Evolutionary conservation across 2,113 vertebrate genomes (phyloP).

Genomic region (Alouatta palliata): DNA sequence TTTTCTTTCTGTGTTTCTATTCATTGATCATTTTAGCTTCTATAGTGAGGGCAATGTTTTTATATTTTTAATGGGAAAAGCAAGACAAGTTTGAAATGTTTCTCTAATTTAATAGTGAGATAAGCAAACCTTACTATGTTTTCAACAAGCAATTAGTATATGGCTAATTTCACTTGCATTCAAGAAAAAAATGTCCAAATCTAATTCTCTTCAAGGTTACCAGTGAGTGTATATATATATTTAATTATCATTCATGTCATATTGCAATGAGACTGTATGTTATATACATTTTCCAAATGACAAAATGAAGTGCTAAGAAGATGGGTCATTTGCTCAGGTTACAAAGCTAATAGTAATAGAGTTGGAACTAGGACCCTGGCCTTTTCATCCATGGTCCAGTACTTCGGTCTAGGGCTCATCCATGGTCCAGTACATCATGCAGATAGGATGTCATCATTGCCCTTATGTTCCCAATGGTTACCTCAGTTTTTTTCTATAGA

Average conservation of each 20-base stretch:
- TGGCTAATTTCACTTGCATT: neutral
- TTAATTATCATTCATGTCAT: neutral
- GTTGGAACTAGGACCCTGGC: neutral
- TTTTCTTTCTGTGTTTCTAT: neutral
- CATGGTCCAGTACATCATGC: neutral
- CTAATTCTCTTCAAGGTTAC: neutral
- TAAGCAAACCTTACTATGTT: slow-evolving; percentile 34
- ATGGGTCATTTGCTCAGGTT: neutral
- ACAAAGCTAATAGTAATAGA: neutral
- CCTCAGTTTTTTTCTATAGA: neutral
- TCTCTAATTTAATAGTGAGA: slow-evolving; percentile 20
- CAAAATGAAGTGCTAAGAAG: neutral
- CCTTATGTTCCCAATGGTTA: neutral
- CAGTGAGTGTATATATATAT: neutral
- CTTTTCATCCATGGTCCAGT: rapidly evolving
- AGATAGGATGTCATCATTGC: neutral
- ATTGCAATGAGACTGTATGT: neutral
- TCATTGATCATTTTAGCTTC: neutral
- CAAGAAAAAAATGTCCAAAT: neutral
- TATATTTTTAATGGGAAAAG: slow-evolving; percentile 50
- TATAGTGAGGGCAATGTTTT: neutral
- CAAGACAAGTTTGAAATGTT: slow-evolving; percentile 52
- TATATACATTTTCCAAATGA: neutral
- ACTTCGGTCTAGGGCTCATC: neutral
- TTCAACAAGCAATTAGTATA: neutral